Evolutionary conservation across 2,888 invertebrate genomes (phyloP), one percentile per base, ranked within the genome.

Genomic region (Rhogogaster chlorosoma): DNA sequence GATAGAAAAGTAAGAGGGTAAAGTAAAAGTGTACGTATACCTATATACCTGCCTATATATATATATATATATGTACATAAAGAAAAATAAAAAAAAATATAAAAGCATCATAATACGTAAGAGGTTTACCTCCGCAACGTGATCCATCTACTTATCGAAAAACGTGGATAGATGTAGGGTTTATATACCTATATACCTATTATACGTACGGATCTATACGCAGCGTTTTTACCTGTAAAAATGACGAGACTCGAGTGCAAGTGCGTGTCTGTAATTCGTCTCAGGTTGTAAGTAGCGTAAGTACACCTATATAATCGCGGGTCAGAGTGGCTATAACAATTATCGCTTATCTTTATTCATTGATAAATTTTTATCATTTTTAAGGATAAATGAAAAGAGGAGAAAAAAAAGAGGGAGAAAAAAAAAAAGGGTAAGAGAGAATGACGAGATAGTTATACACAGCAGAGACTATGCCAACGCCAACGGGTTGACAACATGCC

Each of bases 1-100:
- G 57, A 80, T 80, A 80, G 80, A 80, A 80, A 80, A 80, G 49
- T 32, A 57, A 78, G 57, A 78, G 78, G 57, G 57, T 49, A 78
- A 78, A 75, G 45, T 45, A 53, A 78, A 29, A 78, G 15, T n/a
- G n/a, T 53, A 78, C 3, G 15, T 18, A 49, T 1, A n/a, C n/a
- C n/a, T 15, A 22, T 12, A 73, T 38, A 73, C n/a, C n/a, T n/a
- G n/a, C n/a, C n/a, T n/a, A n/a, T n/a, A n/a, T n/a, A n/a, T 1
- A n/a, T 36, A 32, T 15, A 22, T 12, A 73, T 38, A 73, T 22
- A 45, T 73, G 10, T 75, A 61, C n/a, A n/a, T 0, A 18, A 57
- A 78, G 4, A 22, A 61, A 32, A 78, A 57, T 2, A 38, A 36
- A 38, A 77, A 49, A 49, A 49, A 38, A 22, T 75, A 80, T 75